Conservation (phyloP, 1,140 invertebrate species). For the Hyles vespertilio region DNA sequence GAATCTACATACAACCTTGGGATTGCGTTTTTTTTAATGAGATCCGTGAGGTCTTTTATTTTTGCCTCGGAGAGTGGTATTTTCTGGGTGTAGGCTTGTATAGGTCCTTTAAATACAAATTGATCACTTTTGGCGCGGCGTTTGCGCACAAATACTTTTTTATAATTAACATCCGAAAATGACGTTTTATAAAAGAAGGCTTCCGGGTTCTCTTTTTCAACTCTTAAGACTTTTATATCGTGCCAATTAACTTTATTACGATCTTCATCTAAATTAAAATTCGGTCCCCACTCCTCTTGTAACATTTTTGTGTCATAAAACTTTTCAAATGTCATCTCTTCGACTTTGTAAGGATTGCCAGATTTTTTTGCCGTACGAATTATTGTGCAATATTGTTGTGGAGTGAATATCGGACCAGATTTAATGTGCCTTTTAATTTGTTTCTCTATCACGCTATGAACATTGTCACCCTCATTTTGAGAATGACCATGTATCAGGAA, state of each 20-base stretch:
- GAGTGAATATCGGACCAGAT: constrained; percentile 24
- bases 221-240: constrained; percentile 31
- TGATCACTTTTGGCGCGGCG: constrained; percentile 24
- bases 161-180: constrained; percentile 17
- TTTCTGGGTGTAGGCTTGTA: constrained; percentile 11
- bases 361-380: constrained; percentile 25
- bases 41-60: constrained; percentile 7
- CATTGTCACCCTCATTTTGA: constrained; percentile 18
- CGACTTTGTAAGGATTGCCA: constrained; percentile 15
- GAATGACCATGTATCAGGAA: constrained; percentile 16
- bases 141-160: constrained; percentile 19
- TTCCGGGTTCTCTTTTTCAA: constrained; percentile 16
- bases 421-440: constrained; percentile 26
- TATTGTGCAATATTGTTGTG: constrained; percentile 19
- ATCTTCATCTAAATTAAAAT: constrained; percentile 13
- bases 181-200: constrained; percentile 23
- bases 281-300: constrained; percentile 22
- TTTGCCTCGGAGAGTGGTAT: constrained; percentile 17
- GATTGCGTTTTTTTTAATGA: too few relatives aligned
- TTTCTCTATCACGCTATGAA: constrained; percentile 23
- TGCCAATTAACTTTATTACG: constrained; percentile 25
- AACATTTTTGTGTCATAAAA: constrained; percentile 17
- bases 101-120: constrained; percentile 6
- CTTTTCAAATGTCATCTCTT: constrained; percentile 14
- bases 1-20: too few relatives aligned